These are phyloP conservation scores for Periophthalmodon schlosseri DNA, from an alignment of 2,113 vertebrate genomes.

Conservation along the genomic window DNA sequence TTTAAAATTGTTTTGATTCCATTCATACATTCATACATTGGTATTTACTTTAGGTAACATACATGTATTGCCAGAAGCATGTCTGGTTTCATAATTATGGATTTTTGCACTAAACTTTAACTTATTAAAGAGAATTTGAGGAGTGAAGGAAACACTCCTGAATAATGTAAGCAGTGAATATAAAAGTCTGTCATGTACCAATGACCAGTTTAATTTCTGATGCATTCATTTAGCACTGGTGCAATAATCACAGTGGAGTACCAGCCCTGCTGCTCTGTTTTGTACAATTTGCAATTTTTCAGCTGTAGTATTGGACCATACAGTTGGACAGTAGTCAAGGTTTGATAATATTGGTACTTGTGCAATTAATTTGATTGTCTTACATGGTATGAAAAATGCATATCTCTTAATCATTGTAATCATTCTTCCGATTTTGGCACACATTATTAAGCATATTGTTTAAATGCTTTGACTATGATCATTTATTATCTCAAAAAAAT, in stretches of 20 bases:
- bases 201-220: neutral
- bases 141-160: neutral
- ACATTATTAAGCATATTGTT: neutral
- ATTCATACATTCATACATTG: neutral
- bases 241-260: neutral
- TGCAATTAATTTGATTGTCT: neutral
- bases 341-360: neutral
- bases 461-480: no score
- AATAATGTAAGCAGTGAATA: neutral
- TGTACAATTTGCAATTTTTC: neutral
- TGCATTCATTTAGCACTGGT: neutral
- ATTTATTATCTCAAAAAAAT: no score
- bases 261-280: neutral
- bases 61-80: neutral
- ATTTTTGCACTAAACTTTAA: neutral
- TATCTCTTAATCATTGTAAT: neutral
- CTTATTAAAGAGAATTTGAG: neutral
- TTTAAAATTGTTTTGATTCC: no score
- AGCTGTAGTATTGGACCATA: neutral
- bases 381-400: neutral
- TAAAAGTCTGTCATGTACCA: neutral
- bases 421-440: neutral
- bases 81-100: no score
- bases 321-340: neutral
- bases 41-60: neutral